Conservation (phyloP, 23 tunicate genomes). For the Halocynthia aurantium region DNA sequence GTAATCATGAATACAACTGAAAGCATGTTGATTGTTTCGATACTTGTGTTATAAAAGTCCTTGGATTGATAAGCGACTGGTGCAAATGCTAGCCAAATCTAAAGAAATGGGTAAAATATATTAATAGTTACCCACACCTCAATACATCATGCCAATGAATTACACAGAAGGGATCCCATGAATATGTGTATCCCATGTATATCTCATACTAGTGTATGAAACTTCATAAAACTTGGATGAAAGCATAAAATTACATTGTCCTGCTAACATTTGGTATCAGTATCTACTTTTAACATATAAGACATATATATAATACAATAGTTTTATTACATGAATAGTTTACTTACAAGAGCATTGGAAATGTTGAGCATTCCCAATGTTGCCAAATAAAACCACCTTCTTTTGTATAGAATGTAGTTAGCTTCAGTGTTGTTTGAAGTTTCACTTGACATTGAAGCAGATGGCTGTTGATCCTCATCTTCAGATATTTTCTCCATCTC, state of each 20-base stretch:
- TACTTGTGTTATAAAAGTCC: slow-evolving; percentile 35
- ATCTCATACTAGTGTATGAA: too few relatives aligned
- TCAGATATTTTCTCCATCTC: too few relatives aligned
- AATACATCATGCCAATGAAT: background rate
- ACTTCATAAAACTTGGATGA: too few relatives aligned
- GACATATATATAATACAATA: background rate
- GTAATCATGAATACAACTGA: slow-evolving; percentile 84
- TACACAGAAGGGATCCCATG: background rate
- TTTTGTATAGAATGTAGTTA: slow-evolving; percentile 8
- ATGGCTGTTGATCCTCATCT: too few relatives aligned
- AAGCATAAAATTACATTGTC: too few relatives aligned
- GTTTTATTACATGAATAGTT: background rate
- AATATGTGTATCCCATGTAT: background rate
- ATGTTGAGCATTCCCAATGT: slow-evolving; percentile 59
- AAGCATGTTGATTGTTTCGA: slow-evolving; percentile 53
- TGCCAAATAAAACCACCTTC: slow-evolving; percentile 67
- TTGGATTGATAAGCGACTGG: slow-evolving; percentile 82
- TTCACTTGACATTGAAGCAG: too few relatives aligned
- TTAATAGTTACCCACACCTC: background rate
- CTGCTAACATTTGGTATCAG: background rate
- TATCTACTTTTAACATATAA: background rate
- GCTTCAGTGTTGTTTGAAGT: too few relatives aligned
- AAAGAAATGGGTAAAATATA: background rate
- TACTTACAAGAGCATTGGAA: slow-evolving; percentile 73
- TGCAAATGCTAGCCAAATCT: slow-evolving; percentile 84